A percentile compares a stretch with the other conserved stretches of the same genome.
phyloP scores from a whole-genome alignment of 2,797 vertebrate genomes.

The Protonibea diacanthus region DNA sequence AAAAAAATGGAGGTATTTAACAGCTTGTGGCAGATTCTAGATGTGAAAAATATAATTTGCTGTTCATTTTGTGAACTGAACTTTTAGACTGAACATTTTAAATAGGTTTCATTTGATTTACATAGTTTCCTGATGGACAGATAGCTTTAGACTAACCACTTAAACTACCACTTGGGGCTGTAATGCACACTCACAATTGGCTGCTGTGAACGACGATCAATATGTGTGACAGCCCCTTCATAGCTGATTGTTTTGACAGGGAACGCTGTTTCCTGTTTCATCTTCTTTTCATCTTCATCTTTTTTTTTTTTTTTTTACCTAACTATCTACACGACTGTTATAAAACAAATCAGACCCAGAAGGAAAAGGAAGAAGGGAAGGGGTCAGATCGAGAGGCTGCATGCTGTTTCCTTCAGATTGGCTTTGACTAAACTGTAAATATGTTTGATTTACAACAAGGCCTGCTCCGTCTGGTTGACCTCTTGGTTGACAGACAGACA shows the following conservation, averaged over 20 bases:
- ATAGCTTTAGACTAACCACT: too few relatives aligned
- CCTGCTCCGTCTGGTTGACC: not conserved
- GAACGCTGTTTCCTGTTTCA: too few relatives aligned
- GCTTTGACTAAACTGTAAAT: not conserved
- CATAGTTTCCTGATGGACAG: too few relatives aligned
- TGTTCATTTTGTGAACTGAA: not conserved
- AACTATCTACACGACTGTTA: not conserved
- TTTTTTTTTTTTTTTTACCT: too few relatives aligned
- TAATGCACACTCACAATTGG: too few relatives aligned
- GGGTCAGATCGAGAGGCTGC: not conserved
- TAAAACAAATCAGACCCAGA: not conserved
- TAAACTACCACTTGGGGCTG: too few relatives aligned
- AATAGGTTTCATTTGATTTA: too few relatives aligned
- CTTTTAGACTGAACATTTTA: too few relatives aligned
- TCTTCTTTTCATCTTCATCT: too few relatives aligned
- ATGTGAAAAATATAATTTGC: not conserved
- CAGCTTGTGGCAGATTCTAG: not conserved
- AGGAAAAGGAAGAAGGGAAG: too few relatives aligned
- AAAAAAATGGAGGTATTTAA: not conserved
- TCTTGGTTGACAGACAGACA: not conserved
- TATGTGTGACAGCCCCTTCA: too few relatives aligned
- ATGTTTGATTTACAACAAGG: not conserved
- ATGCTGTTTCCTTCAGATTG: not conserved
- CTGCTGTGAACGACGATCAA: too few relatives aligned
- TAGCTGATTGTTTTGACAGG: not conserved